Evolutionary conservation across 2,888 invertebrate species (phyloP), one percentile per base, ranked within the genome.

Genomic region (Tortricodes alternella): DNA sequence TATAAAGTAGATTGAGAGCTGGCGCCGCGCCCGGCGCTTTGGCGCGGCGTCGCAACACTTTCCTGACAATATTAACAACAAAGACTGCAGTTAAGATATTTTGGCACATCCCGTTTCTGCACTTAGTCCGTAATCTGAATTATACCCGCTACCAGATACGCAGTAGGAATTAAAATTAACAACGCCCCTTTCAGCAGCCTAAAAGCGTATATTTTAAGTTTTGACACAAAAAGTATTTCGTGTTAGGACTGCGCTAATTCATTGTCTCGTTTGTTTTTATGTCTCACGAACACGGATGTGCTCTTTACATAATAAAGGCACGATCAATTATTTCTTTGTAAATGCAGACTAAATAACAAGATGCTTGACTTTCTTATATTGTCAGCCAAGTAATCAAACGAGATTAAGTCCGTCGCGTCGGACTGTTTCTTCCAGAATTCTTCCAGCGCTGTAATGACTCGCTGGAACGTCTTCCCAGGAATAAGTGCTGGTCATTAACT

Each of bases 401-500:
- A 13, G 34, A 41, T 46, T 18, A 53, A 43, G 29, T 48, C n/a
- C 35, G 41, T 48, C 46, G 11, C 24, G 48, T 55, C 16, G n/a
- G 41, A 19, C 53, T 24, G 32, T 46, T 32, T 19, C 52, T 34
- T 35, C 18, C 37, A 38, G 32, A 38, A 44, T 38, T 38, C 43
- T 44, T 38, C 32, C 56, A 16, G 46, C 41, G 21, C 23, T 19
- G 55, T 44, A 56, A 56, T 50, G 49, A 55, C 46, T 35, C 24
- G 27, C 11, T 35, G 48, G 41, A 34, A 18, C 39, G 55, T 43
- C 49, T 49, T 38, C n/a, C 46, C 43, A 29, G 24, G 56, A 50
- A 23, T 56, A 56, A 56, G 49, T 38, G 32, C 50, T 35, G 29
- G 50, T 50, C 56, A 56, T 56, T 56, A 56, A 56, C 56, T 56